Evolutionary conservation across 2,888 invertebrate genomes (phyloP).

Genomic region (Aleiodes leptofemur): DNA sequence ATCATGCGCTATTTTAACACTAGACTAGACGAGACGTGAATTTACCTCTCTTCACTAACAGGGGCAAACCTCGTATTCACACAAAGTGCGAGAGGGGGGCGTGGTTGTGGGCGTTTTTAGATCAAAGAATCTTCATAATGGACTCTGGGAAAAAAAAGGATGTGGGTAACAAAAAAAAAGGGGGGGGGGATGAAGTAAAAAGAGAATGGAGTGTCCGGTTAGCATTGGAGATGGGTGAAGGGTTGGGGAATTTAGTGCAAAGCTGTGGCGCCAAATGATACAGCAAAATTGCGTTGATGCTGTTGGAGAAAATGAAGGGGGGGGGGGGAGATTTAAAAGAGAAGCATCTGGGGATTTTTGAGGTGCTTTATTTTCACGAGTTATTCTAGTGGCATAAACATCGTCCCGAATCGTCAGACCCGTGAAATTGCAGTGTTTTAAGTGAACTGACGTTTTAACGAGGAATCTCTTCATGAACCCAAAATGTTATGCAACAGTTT

Average conservation of each 20-base stretch:
- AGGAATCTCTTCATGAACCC: no score
- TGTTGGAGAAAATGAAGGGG: neutral
- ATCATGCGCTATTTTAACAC: slow-evolving; percentile 21
- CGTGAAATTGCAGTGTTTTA: slow-evolving; percentile 48
- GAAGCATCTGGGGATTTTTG: no score
- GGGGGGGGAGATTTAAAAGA: neutral
- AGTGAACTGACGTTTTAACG: no score
- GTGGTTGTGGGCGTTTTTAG: neutral
- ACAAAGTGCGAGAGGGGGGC: slow-evolving; percentile 1
- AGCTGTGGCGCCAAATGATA: slow-evolving; percentile 19
- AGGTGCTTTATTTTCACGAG: no score
- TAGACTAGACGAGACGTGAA: neutral
- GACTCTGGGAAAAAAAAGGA: neutral
- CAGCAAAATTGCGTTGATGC: slow-evolving; percentile 9
- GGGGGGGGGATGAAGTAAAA: slow-evolving; percentile 11
- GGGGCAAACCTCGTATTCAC: neutral
- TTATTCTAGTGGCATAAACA: slow-evolving; percentile 17
- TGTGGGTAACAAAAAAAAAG: neutral
- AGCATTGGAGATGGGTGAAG: neutral
- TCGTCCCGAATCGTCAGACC: slow-evolving; percentile 53
- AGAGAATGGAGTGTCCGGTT: no score
- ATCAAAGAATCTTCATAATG: slow-evolving; percentile 20
- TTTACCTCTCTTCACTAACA: slow-evolving; percentile 2
- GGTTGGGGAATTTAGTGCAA: neutral
- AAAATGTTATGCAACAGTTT: no score